A percentile compares a stretch with the other conserved stretches of the same genome.
These are phyloP conservation scores for Drosophila incognita DNA, from an alignment of 2,888 invertebrate genomes.

Conservation along the genomic window DNA sequence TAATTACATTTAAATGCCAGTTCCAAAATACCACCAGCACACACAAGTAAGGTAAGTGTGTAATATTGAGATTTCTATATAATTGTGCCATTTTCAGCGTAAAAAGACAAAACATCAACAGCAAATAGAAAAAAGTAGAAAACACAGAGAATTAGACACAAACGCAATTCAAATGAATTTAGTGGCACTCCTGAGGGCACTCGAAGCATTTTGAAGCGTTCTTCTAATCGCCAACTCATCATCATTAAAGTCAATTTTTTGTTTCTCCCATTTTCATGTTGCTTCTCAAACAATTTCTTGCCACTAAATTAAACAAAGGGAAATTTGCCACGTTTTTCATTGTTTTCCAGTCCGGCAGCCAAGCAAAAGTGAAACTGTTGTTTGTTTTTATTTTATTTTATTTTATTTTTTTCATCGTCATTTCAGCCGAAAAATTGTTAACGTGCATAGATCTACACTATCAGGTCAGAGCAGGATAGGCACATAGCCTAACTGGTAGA, in stretches of 20 bases:
- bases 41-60: neutral
- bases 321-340: conserved; percentile 83
- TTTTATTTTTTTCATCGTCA: conserved; percentile 30
- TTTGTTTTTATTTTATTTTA: conserved; percentile 39
- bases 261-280: conserved; percentile 48
- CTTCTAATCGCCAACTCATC: conserved; percentile 83
- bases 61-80: conserved; percentile 53
- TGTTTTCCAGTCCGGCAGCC: conserved; percentile 60
- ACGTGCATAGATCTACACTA: conserved; percentile 19
- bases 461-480: conserved; percentile 16
- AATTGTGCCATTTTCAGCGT: conserved; percentile 70
- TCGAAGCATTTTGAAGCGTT: conserved; percentile 53
- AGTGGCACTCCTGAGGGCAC: conserved; percentile 54
- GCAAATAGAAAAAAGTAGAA: conserved; percentile 27
- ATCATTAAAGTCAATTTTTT: conserved; percentile 83
- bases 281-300: conserved; percentile 64
- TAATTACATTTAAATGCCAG: conserved; percentile 68
- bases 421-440: conserved; percentile 56
- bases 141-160: conserved; percentile 16
- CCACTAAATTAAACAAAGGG: conserved; percentile 75
- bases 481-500: neutral
- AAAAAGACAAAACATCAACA: conserved; percentile 52
- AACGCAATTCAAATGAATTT: conserved; percentile 71
- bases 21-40: conserved; percentile 35
- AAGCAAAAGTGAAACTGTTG: conserved; percentile 73